Percentiles rank a stretch among this genome's conserved stretches.
phyloP scores from a whole-genome alignment of 2,888 invertebrate genomes.

The Ferdinandea cuprea region DNA sequence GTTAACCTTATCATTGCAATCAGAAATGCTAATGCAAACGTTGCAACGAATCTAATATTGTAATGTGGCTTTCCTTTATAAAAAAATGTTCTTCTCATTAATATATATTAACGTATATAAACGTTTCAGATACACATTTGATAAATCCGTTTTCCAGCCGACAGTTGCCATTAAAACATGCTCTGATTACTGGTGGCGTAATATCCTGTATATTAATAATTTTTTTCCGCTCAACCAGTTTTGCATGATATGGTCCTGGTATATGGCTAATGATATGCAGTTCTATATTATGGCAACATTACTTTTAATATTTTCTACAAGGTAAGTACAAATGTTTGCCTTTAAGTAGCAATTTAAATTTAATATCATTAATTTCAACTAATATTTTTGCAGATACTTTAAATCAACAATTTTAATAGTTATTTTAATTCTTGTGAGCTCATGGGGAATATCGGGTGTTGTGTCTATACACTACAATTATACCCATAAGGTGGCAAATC shows the following conservation, averaged over 20 bases:
- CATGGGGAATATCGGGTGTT: conserved; percentile 90
- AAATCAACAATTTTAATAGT: conserved; percentile 86
- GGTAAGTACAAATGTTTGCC: conserved; percentile 84
- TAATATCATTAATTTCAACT: not conserved
- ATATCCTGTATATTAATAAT: conserved; percentile 92
- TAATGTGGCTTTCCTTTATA: too few relatives aligned
- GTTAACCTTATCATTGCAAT: too few relatives aligned
- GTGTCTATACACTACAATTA: conserved; percentile 90
- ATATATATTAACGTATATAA: not conserved
- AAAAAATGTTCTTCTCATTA: not conserved
- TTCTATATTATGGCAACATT: conserved; percentile 89
- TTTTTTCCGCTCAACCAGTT: conserved; percentile 89
- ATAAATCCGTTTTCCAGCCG: conserved; percentile 89
- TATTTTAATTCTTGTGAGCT: conserved; percentile 86
- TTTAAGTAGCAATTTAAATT: not conserved
- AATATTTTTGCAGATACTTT: conserved; percentile 84
- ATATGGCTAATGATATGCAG: conserved; percentile 91
- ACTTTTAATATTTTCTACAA: conserved; percentile 87
- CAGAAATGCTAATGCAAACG: too few relatives aligned
- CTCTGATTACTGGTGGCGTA: conserved; percentile 92
- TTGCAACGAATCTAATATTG: too few relatives aligned
- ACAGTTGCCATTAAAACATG: conserved; percentile 90
- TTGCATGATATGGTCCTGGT: conserved; percentile 94
- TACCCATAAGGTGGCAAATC: conserved; percentile 89
- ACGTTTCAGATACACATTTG: conserved; percentile 86